phyloP scores from a whole-genome alignment of 2,888 invertebrate genomes.

The Leptopilina drosophilae region DNA sequence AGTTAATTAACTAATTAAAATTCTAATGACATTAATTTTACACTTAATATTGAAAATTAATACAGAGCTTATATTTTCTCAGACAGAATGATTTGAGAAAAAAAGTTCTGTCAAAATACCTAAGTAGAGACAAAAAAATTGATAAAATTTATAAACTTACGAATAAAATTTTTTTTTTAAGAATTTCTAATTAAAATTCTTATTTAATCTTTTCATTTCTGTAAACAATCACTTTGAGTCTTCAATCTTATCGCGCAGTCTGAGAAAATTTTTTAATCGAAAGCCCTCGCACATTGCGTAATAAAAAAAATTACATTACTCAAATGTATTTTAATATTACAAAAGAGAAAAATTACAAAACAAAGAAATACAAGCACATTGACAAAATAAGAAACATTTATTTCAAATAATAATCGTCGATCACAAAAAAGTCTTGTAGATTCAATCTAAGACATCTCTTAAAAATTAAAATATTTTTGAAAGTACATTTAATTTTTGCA shows the following conservation, averaged over 20 bases:
- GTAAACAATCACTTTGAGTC: neutral
- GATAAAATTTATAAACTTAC: no score
- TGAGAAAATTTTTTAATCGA: constrained; percentile 1
- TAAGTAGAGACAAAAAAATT: no score
- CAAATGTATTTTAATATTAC: neutral
- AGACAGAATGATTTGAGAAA: no score
- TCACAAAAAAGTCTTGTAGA: constrained; percentile 7
- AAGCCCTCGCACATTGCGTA: constrained; percentile 2
- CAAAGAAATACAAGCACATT: neutral
- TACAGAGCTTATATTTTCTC: no score
- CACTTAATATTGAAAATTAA: no score
- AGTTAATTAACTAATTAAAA: no score
- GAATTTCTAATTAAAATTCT: neutral
- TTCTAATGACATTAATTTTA: no score
- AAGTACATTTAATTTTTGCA: neutral
- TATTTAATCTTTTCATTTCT: neutral
- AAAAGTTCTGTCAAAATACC: no score
- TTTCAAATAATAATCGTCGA: constrained; percentile 12
- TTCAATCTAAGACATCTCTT: neutral
- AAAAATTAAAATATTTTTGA: neutral
- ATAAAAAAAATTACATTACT: constrained; percentile 32
- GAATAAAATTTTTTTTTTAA: no score
- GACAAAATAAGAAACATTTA: constrained; percentile 30
- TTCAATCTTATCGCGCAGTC: neutral
- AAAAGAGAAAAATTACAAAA: constrained; percentile 7